Evolutionary conservation across 2,797 vertebrate genomes (phyloP), one percentile per base, ranked within the genome.

Genomic region (Spinus pinus): DNA sequence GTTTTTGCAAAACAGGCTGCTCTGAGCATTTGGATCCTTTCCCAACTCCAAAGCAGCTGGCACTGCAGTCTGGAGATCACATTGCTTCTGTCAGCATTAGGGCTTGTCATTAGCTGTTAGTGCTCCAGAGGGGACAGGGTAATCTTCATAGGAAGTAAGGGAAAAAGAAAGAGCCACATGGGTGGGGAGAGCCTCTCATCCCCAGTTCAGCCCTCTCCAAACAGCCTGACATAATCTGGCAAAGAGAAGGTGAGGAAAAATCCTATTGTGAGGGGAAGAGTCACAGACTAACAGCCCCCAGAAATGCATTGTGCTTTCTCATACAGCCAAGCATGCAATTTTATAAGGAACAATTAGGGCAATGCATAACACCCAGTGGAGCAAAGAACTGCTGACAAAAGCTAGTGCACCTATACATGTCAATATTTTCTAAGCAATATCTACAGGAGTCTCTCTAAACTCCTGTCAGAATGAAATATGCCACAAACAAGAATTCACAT

Each of bases 401-500:
- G 88, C 81, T 92, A 25, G 75, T 93, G 83, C 71, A 90, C 23
- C 80, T 94, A 74, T 47, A 62, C 23, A 61, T n/a, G 56, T 89
- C 95, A 96, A 74, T 90, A 72, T 35, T 82, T 72, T 80, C 80
- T 87, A 81, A 95, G 62, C 92, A 93, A 50, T 62, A 96, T 30
- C 85, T 94, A 84, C 71, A 93, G 50, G 80, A 95, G 51, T 42
- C 74, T 94, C 82, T 64, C 53, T 64, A 90, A 88, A 91, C 62
- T 60, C 71, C 64, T 75, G 79, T 92, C 69, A 66, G 35, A 92
- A 96, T 79, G 74, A 97, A 94, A 87, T 60, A 96, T 7, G 66
- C 57, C 81, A 60, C 91, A 93, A 96, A 96, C 73, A 93, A 94
- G 88, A 95, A 90, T 33, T 81, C 82, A 51, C 47, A 82, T 81